Evolutionary conservation across 2,113 vertebrate genomes (phyloP), one percentile per base, ranked within the genome.

Genomic region (Epinephelus lanceolatus): DNA sequence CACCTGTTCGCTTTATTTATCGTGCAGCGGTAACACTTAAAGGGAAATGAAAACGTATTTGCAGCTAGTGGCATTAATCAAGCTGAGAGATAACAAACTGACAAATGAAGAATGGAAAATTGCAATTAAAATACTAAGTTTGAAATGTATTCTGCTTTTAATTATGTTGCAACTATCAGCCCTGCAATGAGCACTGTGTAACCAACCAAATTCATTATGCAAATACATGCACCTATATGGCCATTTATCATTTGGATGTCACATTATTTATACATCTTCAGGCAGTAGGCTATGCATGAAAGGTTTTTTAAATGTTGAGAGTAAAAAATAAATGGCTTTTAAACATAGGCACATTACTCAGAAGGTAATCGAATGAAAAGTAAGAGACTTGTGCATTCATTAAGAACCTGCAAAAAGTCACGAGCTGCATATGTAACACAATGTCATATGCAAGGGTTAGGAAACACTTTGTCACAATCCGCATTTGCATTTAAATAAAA

Each of bases 41-140:
- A 49, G 37, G 60, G 15, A 67, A 59, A 76, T 65, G 4, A 45
- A 75, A 81, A 77, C 8, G n/a, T 30, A 72, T 59, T 21, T 52
- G 19, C 12, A 1, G 3, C 66, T 57, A 10, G 53, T 59, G 30
- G 30, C 15, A 33, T 45, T 30, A 45, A 23, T 45, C 13, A 68
- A 23, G 13, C 13, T 55, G 4, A 55, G 18, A 61, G 12, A 53
- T n/a, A 37, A 37, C 6, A 51, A 42, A 60, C 14, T 42, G 6
- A 52, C 0, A 27, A 49, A 11, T 15, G 12, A 70, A 13, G 15
- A 53, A 71, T 37, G 1, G 0, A 12, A 17, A 3, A 42, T 56
- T 47, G 30, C 6, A 27, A n/a, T 14, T 60, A 1, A 60, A 37
- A 70, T 65, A 17, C 3, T 33, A 49, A 10, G 25, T 33, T 40